Conservation (phyloP, 2,113 vertebrate species). For the Oncorhynchus masou region DNA sequence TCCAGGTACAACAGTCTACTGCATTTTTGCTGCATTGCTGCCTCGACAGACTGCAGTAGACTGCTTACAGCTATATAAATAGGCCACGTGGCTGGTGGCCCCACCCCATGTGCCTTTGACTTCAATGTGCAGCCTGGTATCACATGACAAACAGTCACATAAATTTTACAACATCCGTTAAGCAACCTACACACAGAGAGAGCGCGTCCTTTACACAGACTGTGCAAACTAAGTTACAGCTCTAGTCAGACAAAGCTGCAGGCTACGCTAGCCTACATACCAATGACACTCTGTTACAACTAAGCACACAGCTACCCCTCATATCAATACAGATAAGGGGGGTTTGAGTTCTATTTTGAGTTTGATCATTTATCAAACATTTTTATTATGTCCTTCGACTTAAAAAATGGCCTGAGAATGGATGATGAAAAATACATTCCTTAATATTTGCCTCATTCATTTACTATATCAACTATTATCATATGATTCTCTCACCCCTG, state of each 20-base stretch:
- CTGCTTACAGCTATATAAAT: constrained; percentile 16
- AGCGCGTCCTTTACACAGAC: background rate
- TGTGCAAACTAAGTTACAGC: constrained; percentile 18
- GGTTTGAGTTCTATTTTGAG: background rate
- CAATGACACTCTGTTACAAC: background rate
- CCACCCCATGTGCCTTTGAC: background rate
- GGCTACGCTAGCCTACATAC: too few species aligned
- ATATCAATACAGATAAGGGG: background rate
- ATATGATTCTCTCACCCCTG: background rate
- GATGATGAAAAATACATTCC: background rate
- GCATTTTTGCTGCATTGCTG: constrained; percentile 29
- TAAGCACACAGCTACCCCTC: background rate
- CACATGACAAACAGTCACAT: background rate
- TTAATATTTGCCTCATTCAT: background rate
- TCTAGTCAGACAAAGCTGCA: too few species aligned
- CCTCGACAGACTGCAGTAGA: constrained; percentile 24
- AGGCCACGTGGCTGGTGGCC: background rate
- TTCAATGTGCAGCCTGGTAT: constrained; percentile 5
- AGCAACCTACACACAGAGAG: background rate
- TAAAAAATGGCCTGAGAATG: background rate
- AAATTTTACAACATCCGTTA: constrained; percentile 14
- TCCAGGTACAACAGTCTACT: background rate
- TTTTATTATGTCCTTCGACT: background rate
- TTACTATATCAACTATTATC: background rate
- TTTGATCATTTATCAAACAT: background rate